phyloP scores from a whole-genome alignment of 2,797 vertebrate genomes.

The Oceanodroma leucorhoa region DNA sequence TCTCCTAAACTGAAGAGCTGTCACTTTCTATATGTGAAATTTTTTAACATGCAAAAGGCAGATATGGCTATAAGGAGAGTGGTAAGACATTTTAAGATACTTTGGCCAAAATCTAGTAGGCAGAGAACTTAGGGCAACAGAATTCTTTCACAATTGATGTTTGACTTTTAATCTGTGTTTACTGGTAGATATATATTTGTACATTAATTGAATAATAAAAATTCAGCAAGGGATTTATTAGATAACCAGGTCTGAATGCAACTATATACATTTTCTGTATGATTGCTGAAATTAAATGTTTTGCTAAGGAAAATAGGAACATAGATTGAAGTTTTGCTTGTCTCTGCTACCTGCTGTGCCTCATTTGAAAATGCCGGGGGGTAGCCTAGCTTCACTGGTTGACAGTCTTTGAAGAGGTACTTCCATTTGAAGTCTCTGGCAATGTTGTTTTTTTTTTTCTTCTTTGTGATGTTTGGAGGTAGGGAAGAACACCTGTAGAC shows the following conservation, averaged over 20 bases:
- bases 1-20: not conserved
- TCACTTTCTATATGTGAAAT: not conserved
- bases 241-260: not conserved
- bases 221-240: not conserved
- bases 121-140: not conserved
- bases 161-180: not conserved
- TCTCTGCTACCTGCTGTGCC: not conserved
- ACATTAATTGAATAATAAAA: not conserved
- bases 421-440: not conserved
- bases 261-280: not conserved
- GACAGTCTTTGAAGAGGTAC: not conserved
- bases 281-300: not conserved
- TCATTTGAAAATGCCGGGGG: not conserved
- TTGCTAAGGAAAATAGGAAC: not conserved
- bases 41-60: not conserved
- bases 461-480: not conserved
- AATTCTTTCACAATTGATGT: not conserved
- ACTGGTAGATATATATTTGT: not conserved
- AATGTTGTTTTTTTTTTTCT: not conserved
- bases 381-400: not conserved
- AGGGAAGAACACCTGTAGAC: not conserved
- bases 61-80: not conserved
- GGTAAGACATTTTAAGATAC: not conserved
- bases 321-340: not conserved
- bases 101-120: not conserved